These are phyloP conservation scores for Stegodyphus dumicola DNA, from an alignment of 1,140 invertebrate genomes.

Conservation along the genomic window DNA sequence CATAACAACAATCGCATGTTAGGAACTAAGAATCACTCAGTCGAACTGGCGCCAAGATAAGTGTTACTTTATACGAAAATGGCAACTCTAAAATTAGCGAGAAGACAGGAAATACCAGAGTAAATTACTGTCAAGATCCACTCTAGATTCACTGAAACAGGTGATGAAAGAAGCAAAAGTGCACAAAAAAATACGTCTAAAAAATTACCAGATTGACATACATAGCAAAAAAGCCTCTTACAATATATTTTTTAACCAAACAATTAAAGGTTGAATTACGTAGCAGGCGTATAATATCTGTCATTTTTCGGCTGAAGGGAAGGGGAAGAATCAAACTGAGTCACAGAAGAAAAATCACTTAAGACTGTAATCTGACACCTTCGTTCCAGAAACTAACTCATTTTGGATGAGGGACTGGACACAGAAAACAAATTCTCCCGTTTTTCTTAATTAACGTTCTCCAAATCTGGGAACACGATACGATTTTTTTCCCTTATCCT, in stretches of 20 bases:
- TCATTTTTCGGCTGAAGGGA: neutral
- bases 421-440: conserved; percentile 10
- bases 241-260: neutral
- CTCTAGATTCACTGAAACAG: too few species aligned
- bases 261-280: neutral
- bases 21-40: neutral
- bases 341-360: neutral
- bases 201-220: too few species aligned
- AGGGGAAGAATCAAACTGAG: neutral
- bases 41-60: neutral
- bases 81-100: neutral
- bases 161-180: too few species aligned
- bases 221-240: too few species aligned
- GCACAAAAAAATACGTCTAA: too few species aligned
- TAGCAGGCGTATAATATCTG: neutral
- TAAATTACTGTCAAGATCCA: too few species aligned
- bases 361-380: neutral
- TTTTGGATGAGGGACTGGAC: neutral
- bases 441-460: conserved; percentile 26
- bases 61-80: neutral
- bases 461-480: conserved; percentile 20
- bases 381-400: too few species aligned
- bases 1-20: neutral
- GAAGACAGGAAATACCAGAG: too few species aligned
- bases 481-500: conserved; percentile 1